A percentile compares a stretch with the other conserved stretches of the same genome.
Conservation (phyloP, 2,888 invertebrate genomes). For the Orchestes rusci region DNA sequence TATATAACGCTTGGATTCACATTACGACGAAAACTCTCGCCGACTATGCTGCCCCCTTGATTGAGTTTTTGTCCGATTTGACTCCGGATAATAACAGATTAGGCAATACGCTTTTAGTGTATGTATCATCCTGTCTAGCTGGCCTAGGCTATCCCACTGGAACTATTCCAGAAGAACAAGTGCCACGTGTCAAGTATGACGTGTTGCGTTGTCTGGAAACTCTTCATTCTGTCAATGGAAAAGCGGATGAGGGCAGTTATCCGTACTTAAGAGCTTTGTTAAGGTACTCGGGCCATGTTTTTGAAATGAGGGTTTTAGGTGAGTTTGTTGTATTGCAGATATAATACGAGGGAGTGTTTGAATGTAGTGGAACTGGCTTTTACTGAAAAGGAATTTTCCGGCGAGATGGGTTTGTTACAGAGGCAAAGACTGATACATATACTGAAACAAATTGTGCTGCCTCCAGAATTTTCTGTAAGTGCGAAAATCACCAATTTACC, state of each 20-base stretch:
- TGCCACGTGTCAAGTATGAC: constrained; percentile 64
- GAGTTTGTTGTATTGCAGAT: constrained; percentile 47
- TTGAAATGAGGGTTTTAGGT: no score
- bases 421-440: constrained; percentile 74
- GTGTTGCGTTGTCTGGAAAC: constrained; percentile 63
- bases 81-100: constrained; percentile 49
- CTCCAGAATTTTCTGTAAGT: constrained; percentile 59
- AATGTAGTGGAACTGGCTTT: constrained; percentile 81
- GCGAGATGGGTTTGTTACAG: constrained; percentile 62
- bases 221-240: constrained; percentile 57
- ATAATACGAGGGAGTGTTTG: constrained; percentile 78
- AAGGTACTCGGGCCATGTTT: no score
- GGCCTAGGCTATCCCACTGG: constrained; percentile 74
- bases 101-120: constrained; percentile 79
- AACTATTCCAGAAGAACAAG: constrained; percentile 56
- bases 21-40: constrained; percentile 69
- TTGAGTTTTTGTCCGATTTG: constrained; percentile 55
- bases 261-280: constrained; percentile 67
- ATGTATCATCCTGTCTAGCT: constrained; percentile 80
- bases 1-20: constrained; percentile 67
- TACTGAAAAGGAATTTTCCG: constrained; percentile 70
- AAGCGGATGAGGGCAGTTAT: constrained; percentile 57
- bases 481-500: no score
- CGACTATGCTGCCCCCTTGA: constrained; percentile 68
- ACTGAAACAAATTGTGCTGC: constrained; percentile 64